Evolutionary conservation across 1,140 invertebrate species (phyloP).

Genomic region (Eriosoma lanigerum): DNA sequence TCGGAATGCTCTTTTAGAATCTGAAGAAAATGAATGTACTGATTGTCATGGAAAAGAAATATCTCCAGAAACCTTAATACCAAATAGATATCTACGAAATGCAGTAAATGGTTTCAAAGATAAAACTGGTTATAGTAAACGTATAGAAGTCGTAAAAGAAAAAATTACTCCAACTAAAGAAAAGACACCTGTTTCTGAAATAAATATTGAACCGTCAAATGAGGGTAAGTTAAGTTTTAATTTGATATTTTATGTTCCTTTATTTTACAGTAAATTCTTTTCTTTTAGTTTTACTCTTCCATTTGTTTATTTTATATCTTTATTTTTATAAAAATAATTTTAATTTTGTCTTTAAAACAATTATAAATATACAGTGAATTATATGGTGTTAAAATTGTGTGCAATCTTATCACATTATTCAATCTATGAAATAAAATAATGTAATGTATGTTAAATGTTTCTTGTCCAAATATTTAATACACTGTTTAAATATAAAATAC

Average conservation of each 20-base stretch:
- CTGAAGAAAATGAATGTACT: constrained; percentile 92
- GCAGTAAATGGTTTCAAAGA: constrained; percentile 87
- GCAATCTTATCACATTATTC: too few relatives aligned
- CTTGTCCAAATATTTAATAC: too few relatives aligned
- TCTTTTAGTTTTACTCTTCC: not conserved
- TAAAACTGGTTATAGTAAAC: constrained; percentile 75
- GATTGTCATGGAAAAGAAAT: constrained; percentile 90
- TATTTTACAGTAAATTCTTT: not conserved
- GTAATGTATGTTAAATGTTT: too few relatives aligned
- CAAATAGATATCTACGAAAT: constrained; percentile 86
- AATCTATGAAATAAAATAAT: too few relatives aligned
- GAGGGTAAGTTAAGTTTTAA: constrained; percentile 10
- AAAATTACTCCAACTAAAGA: constrained; percentile 1
- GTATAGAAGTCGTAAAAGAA: constrained; percentile 5
- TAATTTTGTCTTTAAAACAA: too few relatives aligned
- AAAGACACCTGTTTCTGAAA: not conserved
- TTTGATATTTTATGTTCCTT: not conserved
- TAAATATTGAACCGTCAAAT: constrained; percentile 25
- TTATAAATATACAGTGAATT: too few relatives aligned
- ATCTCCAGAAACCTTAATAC: constrained; percentile 88
- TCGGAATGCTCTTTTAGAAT: constrained; percentile 81
- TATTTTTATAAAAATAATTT: too few relatives aligned
- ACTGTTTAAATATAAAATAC: too few relatives aligned
- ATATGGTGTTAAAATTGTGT: too few relatives aligned
- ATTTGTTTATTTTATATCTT: too few relatives aligned